phyloP scores from a whole-genome alignment of 2,797 vertebrate genomes.

The Lutra lutra region DNA sequence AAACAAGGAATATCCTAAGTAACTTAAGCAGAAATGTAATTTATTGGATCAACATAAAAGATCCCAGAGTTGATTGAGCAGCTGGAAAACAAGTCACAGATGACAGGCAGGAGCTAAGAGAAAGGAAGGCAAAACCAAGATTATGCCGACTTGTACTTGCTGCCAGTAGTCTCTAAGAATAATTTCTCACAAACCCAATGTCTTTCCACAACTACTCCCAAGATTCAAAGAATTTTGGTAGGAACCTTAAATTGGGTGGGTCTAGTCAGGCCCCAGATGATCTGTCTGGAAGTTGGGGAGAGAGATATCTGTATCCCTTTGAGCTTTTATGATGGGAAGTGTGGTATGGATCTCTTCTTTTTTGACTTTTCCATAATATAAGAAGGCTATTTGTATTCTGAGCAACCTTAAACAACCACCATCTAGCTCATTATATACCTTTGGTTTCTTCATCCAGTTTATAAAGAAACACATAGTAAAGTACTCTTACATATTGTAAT shows the following conservation, averaged over 20 bases:
- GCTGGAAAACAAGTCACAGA: not conserved
- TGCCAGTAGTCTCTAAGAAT: not conserved
- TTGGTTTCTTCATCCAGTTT: not conserved
- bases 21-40: not conserved
- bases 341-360: not conserved
- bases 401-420: not conserved
- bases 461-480: not conserved
- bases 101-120: not conserved
- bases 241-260: not conserved
- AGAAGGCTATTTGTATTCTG: not conserved
- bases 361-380: not conserved
- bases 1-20: not conserved
- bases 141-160: too few species aligned
- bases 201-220: not conserved
- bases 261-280: not conserved
- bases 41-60: not conserved
- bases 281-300: not conserved
- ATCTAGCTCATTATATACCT: not conserved
- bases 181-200: not conserved
- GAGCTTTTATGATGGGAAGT: not conserved
- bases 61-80: not conserved
- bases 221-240: not conserved
- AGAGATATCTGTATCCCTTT: rapidly evolving
- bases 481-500: not conserved
- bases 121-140: not conserved